phyloP scores from a whole-genome alignment of 2,113 vertebrate genomes.

The Neogale vison region DNA sequence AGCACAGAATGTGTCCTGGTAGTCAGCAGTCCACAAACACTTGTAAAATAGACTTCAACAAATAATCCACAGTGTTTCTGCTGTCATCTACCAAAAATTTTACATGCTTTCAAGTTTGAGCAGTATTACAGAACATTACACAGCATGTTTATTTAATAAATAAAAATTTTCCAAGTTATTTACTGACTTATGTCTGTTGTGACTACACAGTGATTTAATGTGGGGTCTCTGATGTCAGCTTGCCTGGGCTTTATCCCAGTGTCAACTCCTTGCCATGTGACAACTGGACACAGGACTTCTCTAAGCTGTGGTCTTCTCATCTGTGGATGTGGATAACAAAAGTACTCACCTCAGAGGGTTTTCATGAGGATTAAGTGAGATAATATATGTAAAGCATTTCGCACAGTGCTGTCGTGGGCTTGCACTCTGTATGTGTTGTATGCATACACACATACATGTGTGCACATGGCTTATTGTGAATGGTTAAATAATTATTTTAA shows the following conservation, averaged over 20 bases:
- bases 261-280: background rate
- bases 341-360: background rate
- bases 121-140: background rate
- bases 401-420: background rate
- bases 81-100: background rate
- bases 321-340: background rate
- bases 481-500: background rate
- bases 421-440: background rate
- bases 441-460: background rate
- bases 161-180: background rate
- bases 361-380: background rate
- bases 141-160: constrained; percentile 8
- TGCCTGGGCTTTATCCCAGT: background rate
- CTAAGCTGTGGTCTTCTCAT: background rate
- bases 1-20: background rate
- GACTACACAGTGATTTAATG: background rate
- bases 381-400: background rate
- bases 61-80: background rate
- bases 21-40: background rate
- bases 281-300: background rate
- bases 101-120: background rate
- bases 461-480: background rate
- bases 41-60: background rate
- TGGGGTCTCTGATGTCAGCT: background rate
- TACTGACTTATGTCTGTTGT: background rate